phyloP scores from a whole-genome alignment of 2,888 invertebrate genomes.

The Drosophila leonis region DNA sequence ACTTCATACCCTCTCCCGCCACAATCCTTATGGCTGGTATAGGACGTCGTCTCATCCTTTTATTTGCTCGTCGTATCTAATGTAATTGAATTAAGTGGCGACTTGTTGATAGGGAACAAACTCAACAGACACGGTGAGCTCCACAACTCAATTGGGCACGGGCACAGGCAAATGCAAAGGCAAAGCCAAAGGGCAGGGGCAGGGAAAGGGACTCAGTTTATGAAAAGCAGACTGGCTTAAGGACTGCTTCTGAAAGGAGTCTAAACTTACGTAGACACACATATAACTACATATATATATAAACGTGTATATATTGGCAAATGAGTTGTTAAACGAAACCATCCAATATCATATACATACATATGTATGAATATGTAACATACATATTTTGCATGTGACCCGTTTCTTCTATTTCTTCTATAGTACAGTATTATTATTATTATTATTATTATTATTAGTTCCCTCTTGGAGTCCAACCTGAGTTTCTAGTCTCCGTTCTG shows the following conservation, averaged over 20 bases:
- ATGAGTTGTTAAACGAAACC: slow-evolving; percentile 27
- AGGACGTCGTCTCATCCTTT: slow-evolving; percentile 33
- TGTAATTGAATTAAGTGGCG: slow-evolving; percentile 82
- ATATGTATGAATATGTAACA: slow-evolving; percentile 4
- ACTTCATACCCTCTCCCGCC: neutral
- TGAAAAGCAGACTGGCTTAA: slow-evolving; percentile 43
- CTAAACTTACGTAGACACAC: neutral
- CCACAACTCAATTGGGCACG: slow-evolving; percentile 64
- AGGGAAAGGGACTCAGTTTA: slow-evolving; percentile 35
- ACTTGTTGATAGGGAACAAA: slow-evolving; percentile 79
- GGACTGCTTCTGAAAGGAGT: slow-evolving; percentile 31
- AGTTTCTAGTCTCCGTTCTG: neutral
- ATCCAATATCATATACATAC: slow-evolving; percentile 1
- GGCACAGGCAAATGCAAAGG: slow-evolving; percentile 34
- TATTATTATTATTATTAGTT: slow-evolving; percentile 20
- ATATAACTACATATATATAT: neutral
- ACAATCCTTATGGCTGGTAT: neutral
- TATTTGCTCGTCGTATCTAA: slow-evolving; percentile 66
- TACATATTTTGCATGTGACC: neutral
- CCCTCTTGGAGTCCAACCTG: neutral
- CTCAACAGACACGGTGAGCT: slow-evolving; percentile 70
- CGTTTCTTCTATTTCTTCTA: neutral
- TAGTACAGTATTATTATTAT: neutral
- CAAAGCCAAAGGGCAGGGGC: slow-evolving; percentile 11
- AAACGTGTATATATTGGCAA: slow-evolving; percentile 19